phyloP scores from a whole-genome alignment of 2,113 vertebrate species.

The Elephas maximus region DNA sequence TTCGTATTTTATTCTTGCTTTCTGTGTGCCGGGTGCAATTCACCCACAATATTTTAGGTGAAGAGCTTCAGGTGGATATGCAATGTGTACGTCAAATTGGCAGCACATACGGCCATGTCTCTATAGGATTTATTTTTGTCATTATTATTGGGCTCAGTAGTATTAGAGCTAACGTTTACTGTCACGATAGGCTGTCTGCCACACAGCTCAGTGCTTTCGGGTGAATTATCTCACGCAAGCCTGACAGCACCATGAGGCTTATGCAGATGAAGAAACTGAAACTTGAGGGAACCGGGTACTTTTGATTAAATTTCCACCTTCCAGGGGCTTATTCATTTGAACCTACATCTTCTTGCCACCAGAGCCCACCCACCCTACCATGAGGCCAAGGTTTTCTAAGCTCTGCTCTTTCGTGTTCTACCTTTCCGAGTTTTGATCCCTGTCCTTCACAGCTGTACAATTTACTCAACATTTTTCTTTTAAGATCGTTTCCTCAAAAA shows the following conservation, averaged over 20 bases:
- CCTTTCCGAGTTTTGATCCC: slow-evolving; percentile 70
- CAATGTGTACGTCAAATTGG: not conserved
- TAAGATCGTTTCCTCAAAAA: not conserved
- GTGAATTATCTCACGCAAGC: not conserved
- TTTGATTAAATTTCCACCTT: not conserved
- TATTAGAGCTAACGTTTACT: not conserved
- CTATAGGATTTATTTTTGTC: not conserved
- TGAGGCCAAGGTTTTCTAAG: not conserved
- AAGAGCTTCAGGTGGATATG: not conserved
- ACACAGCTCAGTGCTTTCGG: not conserved
- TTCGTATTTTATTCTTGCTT: not conserved
- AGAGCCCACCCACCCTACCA: not conserved
- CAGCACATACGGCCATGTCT: not conserved
- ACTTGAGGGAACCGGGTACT: not conserved
- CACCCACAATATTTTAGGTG: not conserved
- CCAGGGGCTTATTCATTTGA: not conserved
- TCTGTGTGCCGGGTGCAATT: not conserved
- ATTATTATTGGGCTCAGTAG: not conserved
- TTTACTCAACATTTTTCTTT: slow-evolving; percentile 21
- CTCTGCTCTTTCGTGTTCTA: slow-evolving; percentile 45
- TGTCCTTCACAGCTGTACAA: slow-evolving; percentile 71
- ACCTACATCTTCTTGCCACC: not conserved
- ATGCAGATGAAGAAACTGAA: not conserved
- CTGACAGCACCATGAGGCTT: not conserved
- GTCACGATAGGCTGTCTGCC: not conserved